phyloP scores from a whole-genome alignment of 2,888 invertebrate species.

The Lumbricus terrestris region DNA sequence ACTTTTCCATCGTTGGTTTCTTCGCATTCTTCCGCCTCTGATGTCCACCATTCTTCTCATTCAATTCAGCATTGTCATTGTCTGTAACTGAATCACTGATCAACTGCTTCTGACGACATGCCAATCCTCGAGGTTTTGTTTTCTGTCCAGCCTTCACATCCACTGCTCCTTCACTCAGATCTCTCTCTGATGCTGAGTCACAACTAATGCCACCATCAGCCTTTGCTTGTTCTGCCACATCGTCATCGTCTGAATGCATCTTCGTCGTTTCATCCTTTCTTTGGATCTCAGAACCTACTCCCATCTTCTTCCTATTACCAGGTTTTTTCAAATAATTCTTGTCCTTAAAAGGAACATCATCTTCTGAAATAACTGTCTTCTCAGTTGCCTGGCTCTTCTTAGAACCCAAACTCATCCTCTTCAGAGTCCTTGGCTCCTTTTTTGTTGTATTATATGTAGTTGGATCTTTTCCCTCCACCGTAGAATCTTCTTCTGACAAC shows the following conservation, averaged over 20 bases:
- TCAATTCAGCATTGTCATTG: too few species aligned
- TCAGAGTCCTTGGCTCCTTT: neutral
- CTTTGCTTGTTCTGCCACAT: neutral
- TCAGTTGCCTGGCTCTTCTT: neutral
- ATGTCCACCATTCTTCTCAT: neutral
- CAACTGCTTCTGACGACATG: too few species aligned
- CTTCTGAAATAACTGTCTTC: neutral
- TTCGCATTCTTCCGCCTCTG: neutral
- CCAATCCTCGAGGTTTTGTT: too few species aligned
- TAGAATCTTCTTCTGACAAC: neutral
- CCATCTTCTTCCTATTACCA: neutral
- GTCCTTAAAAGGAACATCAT: neutral
- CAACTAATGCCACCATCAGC: neutral
- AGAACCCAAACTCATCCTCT: neutral
- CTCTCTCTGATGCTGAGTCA: too few species aligned
- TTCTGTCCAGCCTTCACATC: too few species aligned
- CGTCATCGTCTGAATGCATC: neutral
- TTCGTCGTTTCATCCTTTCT: neutral
- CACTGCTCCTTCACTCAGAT: too few species aligned
- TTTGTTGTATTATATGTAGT: neutral
- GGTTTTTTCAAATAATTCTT: neutral
- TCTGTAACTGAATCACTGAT: too few species aligned
- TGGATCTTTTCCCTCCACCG: too few species aligned
- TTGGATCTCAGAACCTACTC: neutral
- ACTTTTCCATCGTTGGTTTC: neutral